Evolutionary conservation across 2,888 invertebrate species (phyloP).

Genomic region (Candidula unifasciata): DNA sequence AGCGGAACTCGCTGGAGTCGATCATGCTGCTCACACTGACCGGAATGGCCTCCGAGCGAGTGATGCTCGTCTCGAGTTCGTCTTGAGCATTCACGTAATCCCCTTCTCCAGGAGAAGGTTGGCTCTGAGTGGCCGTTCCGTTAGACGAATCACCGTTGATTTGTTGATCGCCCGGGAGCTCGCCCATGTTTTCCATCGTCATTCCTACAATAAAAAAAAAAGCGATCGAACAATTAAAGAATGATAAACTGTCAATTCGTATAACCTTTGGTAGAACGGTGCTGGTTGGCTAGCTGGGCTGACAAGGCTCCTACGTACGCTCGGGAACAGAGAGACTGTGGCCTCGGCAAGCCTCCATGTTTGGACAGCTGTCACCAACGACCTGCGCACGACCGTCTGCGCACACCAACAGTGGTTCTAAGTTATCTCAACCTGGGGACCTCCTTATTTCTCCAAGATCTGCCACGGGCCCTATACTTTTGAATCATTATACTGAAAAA

Average conservation of each 20-base stretch:
- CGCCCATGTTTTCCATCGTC: slow-evolving; percentile 79
- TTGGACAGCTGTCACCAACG: slow-evolving; percentile 75
- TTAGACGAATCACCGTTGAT: slow-evolving; percentile 73
- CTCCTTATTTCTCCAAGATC: no score
- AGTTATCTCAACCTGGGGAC: no score
- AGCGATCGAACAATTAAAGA: slow-evolving; percentile 76
- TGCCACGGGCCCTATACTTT: no score
- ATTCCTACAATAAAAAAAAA: slow-evolving; percentile 76
- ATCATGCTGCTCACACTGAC: slow-evolving; percentile 86
- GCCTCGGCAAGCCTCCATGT: slow-evolving; percentile 76
- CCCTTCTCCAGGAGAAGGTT: slow-evolving; percentile 61
- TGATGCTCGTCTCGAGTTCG: slow-evolving; percentile 70
- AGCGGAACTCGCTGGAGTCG: slow-evolving; percentile 86
- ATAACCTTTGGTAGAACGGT: slow-evolving; percentile 75
- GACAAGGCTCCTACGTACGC: slow-evolving; percentile 75
- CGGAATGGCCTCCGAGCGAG: slow-evolving; percentile 82
- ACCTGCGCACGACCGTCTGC: slow-evolving; percentile 74
- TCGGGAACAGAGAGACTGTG: slow-evolving; percentile 72
- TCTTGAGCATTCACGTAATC: slow-evolving; percentile 64
- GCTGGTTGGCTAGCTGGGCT: slow-evolving; percentile 73
- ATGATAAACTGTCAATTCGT: slow-evolving; percentile 75
- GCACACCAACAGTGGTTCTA: slow-evolving; percentile 65
- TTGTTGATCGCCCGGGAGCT: slow-evolving; percentile 77
- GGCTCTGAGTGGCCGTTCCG: slow-evolving; percentile 57
- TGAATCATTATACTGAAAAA: no score